Percentiles rank a stretch among this genome's conserved stretches.
These are phyloP conservation scores for Chaetodon trifascialis DNA, from an alignment of 2,113 vertebrate species.

Conservation along the genomic window DNA sequence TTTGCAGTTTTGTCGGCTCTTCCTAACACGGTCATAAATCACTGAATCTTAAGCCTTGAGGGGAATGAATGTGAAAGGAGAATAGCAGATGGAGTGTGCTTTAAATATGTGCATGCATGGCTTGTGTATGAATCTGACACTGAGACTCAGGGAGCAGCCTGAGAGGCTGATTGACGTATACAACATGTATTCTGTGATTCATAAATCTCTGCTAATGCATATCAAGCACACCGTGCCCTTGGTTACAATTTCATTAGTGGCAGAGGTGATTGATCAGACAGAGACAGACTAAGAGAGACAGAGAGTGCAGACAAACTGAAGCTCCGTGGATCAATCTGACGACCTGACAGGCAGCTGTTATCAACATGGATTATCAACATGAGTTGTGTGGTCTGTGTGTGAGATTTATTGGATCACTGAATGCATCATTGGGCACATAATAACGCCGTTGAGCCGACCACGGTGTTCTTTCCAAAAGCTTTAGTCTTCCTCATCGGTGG, in stretches of 20 bases:
- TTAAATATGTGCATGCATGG: slow-evolving; percentile 22
- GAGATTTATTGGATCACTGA: slow-evolving; percentile 47
- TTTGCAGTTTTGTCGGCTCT: neutral
- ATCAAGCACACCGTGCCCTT: neutral
- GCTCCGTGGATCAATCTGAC: slow-evolving; percentile 11
- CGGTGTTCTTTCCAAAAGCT: slow-evolving; percentile 47
- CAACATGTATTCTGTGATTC: slow-evolving; percentile 13
- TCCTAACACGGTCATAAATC: slow-evolving; percentile 17
- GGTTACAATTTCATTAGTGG: slow-evolving; percentile 2
- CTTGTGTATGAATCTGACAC: neutral
- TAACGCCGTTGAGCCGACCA: slow-evolving; percentile 10
- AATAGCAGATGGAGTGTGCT: slow-evolving; percentile 15
- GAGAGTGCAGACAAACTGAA: neutral
- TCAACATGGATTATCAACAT: slow-evolving; percentile 41
- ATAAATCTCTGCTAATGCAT: slow-evolving; percentile 21
- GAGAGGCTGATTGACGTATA: neutral
- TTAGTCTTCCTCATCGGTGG: slow-evolving; percentile 49
- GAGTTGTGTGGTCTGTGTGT: slow-evolving; percentile 26
- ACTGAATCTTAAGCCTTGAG: neutral
- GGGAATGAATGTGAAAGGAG: neutral
- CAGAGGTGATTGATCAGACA: slow-evolving; percentile 16
- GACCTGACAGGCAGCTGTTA: slow-evolving; percentile 32
- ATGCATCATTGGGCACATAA: slow-evolving; percentile 29
- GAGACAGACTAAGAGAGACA: slow-evolving; percentile 2
- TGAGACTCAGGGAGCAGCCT: neutral